Conservation (phyloP, 1,140 invertebrate genomes). For the Bemisia tabaci region DNA sequence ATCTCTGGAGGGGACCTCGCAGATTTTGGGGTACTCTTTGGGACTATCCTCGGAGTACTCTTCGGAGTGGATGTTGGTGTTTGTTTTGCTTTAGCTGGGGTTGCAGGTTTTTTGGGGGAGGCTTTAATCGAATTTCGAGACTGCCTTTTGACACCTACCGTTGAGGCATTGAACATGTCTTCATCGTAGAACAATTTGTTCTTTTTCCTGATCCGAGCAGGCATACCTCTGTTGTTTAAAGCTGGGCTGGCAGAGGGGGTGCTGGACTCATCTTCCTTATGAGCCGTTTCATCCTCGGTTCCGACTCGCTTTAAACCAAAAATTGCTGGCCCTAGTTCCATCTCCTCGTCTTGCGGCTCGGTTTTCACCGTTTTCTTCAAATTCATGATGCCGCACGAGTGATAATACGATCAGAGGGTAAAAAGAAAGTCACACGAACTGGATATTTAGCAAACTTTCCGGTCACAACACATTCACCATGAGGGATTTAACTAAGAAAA, state of each 20-base stretch:
- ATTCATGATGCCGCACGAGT: not conserved
- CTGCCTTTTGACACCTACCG: slow-evolving; percentile 38
- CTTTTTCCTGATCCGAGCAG: slow-evolving; percentile 75
- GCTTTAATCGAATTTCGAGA: slow-evolving; percentile 13
- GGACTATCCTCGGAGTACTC: slow-evolving; percentile 15
- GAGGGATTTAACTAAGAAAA: too few relatives aligned
- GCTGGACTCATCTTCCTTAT: not conserved
- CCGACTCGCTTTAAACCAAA: slow-evolving; percentile 2
- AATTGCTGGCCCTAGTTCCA: slow-evolving; percentile 1
- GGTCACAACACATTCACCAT: too few relatives aligned
- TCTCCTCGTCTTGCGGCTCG: slow-evolving; percentile 7
- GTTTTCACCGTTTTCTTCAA: not conserved
- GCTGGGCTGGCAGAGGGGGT: slow-evolving; percentile 48
- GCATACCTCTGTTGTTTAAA: slow-evolving; percentile 71
- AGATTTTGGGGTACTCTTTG: slow-evolving; percentile 21
- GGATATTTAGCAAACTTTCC: not conserved
- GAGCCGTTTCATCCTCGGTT: slow-evolving; percentile 2
- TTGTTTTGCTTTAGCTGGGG: slow-evolving; percentile 13
- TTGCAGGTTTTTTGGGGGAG: slow-evolving; percentile 16
- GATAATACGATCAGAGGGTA: not conserved
- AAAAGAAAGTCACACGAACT: not conserved
- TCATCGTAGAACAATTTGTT: slow-evolving; percentile 85
- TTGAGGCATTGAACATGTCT: slow-evolving; percentile 67
- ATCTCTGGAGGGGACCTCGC: slow-evolving; percentile 28
- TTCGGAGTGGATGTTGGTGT: slow-evolving; percentile 15